Conservation (phyloP, 2,113 vertebrate species). For the Pangasianodon gigas region DNA sequence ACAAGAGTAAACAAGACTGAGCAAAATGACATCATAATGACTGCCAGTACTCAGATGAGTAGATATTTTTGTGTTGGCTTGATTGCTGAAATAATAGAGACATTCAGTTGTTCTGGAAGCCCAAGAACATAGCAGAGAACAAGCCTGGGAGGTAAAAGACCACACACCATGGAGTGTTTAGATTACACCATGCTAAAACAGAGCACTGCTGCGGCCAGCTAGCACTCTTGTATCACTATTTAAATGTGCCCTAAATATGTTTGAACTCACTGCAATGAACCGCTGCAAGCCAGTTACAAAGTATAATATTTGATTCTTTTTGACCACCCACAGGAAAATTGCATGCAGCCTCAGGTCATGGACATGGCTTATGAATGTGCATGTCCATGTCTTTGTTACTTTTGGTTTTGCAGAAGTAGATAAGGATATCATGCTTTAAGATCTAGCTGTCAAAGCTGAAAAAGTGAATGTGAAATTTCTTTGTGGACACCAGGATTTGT, state of each 20-base stretch:
- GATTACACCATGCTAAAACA: constrained; percentile 54
- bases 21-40: not conserved
- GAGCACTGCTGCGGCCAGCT: constrained; percentile 55
- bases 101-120: constrained; percentile 60
- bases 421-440: not conserved
- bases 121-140: constrained; percentile 69
- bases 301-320: constrained; percentile 68
- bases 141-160: constrained; percentile 74
- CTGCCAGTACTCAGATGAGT: not conserved
- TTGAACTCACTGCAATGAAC: constrained; percentile 70
- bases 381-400: constrained; percentile 4
- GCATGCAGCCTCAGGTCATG: constrained; percentile 28
- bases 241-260: constrained; percentile 60
- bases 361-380: not conserved
- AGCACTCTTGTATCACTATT: constrained; percentile 54
- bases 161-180: constrained; percentile 73
- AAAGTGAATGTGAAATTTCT: constrained; percentile 69
- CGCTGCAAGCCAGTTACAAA: constrained; percentile 61
- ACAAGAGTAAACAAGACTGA: not conserved
- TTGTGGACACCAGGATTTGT: constrained; percentile 62
- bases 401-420: not conserved
- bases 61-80: constrained; percentile 69
- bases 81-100: constrained; percentile 70
- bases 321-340: constrained; percentile 70
- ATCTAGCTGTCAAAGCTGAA: constrained; percentile 53